Base-by-base conservation (phyloP, 2,797 vertebrate species). In the Phrynocephalus forsythii region DNA sequence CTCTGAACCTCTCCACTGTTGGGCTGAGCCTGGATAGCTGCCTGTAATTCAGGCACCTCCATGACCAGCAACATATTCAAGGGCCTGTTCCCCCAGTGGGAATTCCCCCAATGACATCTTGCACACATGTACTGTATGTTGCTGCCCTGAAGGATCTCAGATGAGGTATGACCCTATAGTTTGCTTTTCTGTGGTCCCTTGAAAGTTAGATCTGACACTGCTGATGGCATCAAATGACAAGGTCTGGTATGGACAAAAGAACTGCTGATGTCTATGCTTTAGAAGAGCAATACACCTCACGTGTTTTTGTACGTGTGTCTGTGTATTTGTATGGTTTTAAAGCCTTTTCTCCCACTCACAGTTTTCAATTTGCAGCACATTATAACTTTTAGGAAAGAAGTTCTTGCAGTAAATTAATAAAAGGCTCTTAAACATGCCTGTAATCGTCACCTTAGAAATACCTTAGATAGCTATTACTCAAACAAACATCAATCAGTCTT, bases 391-490 rank as follows among this genome's bases (percentile, higher is more conserved):
- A 76, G 68, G 69, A 11, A 83, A 28, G 38, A 48, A 33, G 38
- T 48, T 68, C 20, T 68, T 79, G n/a, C 16, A 81, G 75, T 76
- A 76, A 67, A 80, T 81, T 88, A 85, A 88, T 67, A 88, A 81
- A 56, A 75, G 26, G 48, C 73, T 73, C 78, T 80, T 85, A 88
- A 85, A 85, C 67, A 60, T 81, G 60, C 11, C 22, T 6, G 2
- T 85, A 71, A 76, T 85, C 1, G 48, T 68, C 26, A 20, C 60
- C 72, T 76, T 60, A 63, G 83, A 84, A 67, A 81, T 81, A 81
- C 71, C 83, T 56, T 56, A 28, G 77, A 75, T 76, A 81, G 71
- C 86, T 52, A 83, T 88, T 88, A 85, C 81, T 88, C 78, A 85
- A 84, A 52, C 71, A 85, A 85, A 81, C 71, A 76, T 81, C 83